Conservation (phyloP, 2,888 invertebrate genomes). For the Chloromyia formosa region DNA sequence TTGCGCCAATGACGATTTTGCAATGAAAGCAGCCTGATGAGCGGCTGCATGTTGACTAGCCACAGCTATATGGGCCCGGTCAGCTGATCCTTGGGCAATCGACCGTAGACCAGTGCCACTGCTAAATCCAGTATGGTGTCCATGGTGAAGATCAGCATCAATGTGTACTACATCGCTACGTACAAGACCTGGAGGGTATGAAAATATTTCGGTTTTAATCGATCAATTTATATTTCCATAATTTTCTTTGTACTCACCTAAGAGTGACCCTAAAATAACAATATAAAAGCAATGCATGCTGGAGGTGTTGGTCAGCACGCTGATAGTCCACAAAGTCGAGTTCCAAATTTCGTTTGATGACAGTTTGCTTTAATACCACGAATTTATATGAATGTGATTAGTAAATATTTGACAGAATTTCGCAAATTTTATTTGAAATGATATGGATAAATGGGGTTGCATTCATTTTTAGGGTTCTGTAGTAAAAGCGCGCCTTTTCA, state of each 20-base stretch:
- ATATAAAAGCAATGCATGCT: background rate
- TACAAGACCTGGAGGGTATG: background rate
- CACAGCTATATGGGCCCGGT: conserved; percentile 79
- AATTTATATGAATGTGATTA: conserved; percentile 18
- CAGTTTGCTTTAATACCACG: background rate
- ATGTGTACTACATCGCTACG: background rate
- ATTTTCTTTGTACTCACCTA: conserved; percentile 17
- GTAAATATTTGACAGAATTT: background rate
- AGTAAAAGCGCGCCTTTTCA: no score
- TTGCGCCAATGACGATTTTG: conserved; percentile 77
- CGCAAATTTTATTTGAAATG: no score
- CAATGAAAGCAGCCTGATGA: conserved; percentile 70
- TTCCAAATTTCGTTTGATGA: background rate
- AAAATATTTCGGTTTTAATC: background rate
- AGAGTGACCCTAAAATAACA: background rate
- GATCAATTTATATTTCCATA: no score
- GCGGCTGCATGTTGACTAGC: conserved; percentile 79
- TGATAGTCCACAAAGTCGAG: no score
- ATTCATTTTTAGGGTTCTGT: no score
- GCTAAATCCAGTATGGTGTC: conserved; percentile 24
- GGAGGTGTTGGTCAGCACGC: no score
- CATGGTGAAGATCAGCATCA: background rate
- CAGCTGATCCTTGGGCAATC: conserved; percentile 78
- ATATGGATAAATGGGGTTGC: no score
- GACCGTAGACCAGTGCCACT: conserved; percentile 76